Conservation (phyloP, 2,888 invertebrate genomes). For the Heliothis peltigera region DNA sequence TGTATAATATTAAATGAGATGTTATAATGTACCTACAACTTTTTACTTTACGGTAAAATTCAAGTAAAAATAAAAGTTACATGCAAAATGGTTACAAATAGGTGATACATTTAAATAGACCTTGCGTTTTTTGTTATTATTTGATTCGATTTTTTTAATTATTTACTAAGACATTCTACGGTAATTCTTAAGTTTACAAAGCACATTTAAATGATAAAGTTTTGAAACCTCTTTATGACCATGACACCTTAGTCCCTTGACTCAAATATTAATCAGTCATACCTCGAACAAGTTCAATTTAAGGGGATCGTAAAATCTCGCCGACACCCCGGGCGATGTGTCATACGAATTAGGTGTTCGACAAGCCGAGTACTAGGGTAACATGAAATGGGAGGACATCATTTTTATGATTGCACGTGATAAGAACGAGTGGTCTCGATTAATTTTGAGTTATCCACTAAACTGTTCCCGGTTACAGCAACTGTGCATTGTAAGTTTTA, state of each 20-base stretch:
- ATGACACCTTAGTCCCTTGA: slow-evolving; percentile 50
- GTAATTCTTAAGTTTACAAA: neutral
- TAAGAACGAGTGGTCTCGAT: slow-evolving; percentile 25
- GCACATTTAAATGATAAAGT: slow-evolving; percentile 11
- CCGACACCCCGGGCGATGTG: slow-evolving; percentile 61
- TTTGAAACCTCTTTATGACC: slow-evolving; percentile 17
- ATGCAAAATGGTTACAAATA: no score
- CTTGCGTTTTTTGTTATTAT: no score
- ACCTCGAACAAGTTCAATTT: slow-evolving; percentile 65
- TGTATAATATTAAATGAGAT: no score
- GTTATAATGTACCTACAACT: no score
- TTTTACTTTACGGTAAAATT: no score
- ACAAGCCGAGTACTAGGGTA: slow-evolving; percentile 41
- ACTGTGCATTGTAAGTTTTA: no score
- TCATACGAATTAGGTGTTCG: slow-evolving; percentile 66
- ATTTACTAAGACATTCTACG: no score
- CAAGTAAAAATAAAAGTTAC: no score
- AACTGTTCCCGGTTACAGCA: no score
- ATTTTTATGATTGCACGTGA: slow-evolving; percentile 42
- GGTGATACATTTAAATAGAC: no score
- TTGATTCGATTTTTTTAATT: no score
- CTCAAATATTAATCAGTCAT: slow-evolving; percentile 68
- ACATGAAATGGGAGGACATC: slow-evolving; percentile 20
- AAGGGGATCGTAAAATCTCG: slow-evolving; percentile 63
- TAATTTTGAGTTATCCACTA: slow-evolving; percentile 36